Conservation (phyloP, 2,113 vertebrate genomes). For the Phrynocephalus versicolor region DNA sequence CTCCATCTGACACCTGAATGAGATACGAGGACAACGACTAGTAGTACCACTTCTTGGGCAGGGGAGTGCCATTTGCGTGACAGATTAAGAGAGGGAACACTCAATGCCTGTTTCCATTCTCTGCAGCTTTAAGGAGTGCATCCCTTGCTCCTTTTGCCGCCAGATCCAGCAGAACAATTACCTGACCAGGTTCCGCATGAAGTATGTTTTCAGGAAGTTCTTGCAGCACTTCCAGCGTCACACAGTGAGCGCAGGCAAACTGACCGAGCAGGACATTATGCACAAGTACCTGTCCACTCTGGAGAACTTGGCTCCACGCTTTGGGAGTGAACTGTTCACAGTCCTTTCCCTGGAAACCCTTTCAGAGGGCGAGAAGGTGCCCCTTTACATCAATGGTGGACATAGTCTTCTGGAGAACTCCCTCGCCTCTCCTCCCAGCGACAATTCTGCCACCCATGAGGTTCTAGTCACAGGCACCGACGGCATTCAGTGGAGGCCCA, state of each 20-base stretch:
- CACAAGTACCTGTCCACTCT: constrained; percentile 90
- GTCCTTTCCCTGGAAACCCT: constrained; percentile 67
- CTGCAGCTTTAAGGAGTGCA: constrained; percentile 85
- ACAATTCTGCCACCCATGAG: constrained; percentile 65
- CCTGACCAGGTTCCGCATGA: constrained; percentile 83
- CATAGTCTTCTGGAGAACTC: neutral
- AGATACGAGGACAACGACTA: too few species aligned
- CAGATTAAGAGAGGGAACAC: neutral
- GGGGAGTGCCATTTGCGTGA: neutral
- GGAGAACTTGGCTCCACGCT: constrained; percentile 81
- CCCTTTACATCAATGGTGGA: constrained; percentile 49
- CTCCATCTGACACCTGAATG: neutral
- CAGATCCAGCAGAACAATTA: constrained; percentile 80
- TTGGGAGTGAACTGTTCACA: constrained; percentile 78
- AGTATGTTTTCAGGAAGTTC: constrained; percentile 81
- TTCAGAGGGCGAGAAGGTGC: constrained; percentile 62
- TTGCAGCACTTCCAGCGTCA: constrained; percentile 83
- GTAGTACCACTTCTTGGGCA: neutral
- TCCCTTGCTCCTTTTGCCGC: constrained; percentile 84
- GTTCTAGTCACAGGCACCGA: constrained; percentile 79
- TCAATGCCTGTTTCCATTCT: neutral
- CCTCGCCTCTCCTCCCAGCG: rapidly evolving
- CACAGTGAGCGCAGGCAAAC: constrained; percentile 70
- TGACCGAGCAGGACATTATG: constrained; percentile 82
- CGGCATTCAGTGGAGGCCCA: constrained; percentile 83